These are phyloP conservation scores for Ephestia elutella DNA, from an alignment of 1,140 invertebrate species.

Conservation along the genomic window DNA sequence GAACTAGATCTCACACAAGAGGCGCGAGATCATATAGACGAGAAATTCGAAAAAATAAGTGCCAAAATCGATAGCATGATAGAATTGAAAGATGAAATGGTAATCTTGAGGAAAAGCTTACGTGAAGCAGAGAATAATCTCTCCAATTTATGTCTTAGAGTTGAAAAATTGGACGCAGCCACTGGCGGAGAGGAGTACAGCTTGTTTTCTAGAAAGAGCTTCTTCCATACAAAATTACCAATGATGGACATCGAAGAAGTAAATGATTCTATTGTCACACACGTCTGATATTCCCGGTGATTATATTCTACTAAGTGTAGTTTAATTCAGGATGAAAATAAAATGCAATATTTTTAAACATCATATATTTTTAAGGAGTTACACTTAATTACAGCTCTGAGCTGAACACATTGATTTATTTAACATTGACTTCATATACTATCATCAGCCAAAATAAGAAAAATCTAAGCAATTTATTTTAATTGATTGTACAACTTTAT, in stretches of 20 bases:
- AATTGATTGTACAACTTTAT: neutral
- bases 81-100: conserved; percentile 37
- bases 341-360: conserved; percentile 28
- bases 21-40: conserved; percentile 36
- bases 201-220: conserved; percentile 29
- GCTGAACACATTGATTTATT: conserved; percentile 46
- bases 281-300: conserved; percentile 6
- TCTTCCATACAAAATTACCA: conserved; percentile 14
- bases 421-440: conserved; percentile 24
- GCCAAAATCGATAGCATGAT: conserved; percentile 50
- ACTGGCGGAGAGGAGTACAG: conserved; percentile 23
- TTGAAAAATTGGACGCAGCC: conserved; percentile 32
- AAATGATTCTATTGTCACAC: conserved; percentile 4
- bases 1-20: conserved; percentile 33
- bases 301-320: neutral
- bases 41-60: conserved; percentile 45
- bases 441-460: conserved; percentile 16
- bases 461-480: conserved; percentile 19
- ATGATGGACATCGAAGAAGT: conserved; percentile 16
- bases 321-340: conserved; percentile 7
- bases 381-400: conserved; percentile 51
- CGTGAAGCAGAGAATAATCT: conserved; percentile 31
- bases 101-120: conserved; percentile 33
- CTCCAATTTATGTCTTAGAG: conserved; percentile 29
- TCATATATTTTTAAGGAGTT: conserved; percentile 36